A percentile compares a stretch with the other conserved stretches of the same genome.
phyloP scores from a whole-genome alignment of 2,113 vertebrate species.

The Dolichallabes microphthalmus region DNA sequence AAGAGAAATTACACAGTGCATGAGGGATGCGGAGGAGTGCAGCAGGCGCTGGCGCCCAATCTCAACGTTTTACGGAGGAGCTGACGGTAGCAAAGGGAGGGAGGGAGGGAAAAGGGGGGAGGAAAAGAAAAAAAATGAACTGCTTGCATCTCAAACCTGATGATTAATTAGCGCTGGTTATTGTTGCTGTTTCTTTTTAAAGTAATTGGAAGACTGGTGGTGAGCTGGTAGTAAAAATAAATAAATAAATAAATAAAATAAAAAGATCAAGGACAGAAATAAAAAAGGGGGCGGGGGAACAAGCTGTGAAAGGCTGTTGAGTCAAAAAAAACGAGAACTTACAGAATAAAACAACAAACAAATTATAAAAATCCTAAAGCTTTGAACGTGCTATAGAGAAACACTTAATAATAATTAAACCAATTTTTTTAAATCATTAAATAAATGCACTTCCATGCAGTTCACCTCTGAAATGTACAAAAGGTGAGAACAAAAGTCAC shows the following conservation, averaged over 20 bases:
- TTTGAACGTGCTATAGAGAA: background rate
- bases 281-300: background rate
- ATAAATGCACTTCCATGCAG: background rate
- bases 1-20: slow-evolving; percentile 32
- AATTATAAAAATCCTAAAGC: background rate
- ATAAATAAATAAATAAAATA: background rate
- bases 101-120: background rate
- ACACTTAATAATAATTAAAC: too few species aligned
- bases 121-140: background rate
- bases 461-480: background rate
- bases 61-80: background rate
- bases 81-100: background rate
- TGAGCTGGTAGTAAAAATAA: background rate
- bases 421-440: too few species aligned
- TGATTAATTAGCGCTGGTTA: slow-evolving; percentile 8
- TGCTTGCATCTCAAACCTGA: background rate
- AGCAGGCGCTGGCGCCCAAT: slow-evolving; percentile 11
- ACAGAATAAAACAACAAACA: background rate
- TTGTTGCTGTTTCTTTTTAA: background rate
- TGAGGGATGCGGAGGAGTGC: slow-evolving; percentile 28
- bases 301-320: background rate
- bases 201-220: background rate
- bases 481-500: background rate
- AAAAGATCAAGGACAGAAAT: background rate
- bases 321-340: background rate